phyloP scores from a whole-genome alignment of 2,797 vertebrate species.

The Thunnus albacares region DNA sequence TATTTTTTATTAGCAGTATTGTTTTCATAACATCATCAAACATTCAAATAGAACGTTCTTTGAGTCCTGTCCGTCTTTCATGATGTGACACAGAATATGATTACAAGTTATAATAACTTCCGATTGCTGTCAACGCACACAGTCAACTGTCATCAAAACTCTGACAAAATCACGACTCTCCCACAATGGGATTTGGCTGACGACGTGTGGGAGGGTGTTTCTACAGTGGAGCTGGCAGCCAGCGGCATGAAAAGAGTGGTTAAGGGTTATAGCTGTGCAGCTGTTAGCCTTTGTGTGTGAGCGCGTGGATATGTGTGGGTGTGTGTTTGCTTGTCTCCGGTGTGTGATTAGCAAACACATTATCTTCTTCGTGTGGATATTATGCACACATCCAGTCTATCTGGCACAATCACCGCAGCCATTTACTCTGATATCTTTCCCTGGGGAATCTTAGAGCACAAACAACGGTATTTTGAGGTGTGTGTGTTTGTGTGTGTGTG shows the following conservation, averaged over 20 bases:
- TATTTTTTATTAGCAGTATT: neutral
- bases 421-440: constrained; percentile 79
- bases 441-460: constrained; percentile 73
- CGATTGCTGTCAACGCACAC: constrained; percentile 54
- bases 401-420: constrained; percentile 79
- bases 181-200: constrained; percentile 49
- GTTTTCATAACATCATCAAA: constrained; percentile 38
- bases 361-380: constrained; percentile 80
- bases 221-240: constrained; percentile 68
- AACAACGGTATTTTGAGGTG: constrained; percentile 67
- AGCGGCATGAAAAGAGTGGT: constrained; percentile 73
- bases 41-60: constrained; percentile 33
- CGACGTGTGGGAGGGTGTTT: constrained; percentile 64
- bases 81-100: constrained; percentile 49
- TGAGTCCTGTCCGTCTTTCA: constrained; percentile 49
- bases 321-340: constrained; percentile 76
- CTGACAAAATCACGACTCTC: constrained; percentile 47
- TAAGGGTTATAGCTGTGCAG: constrained; percentile 81
- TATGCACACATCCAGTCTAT: constrained; percentile 83
- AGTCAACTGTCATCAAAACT: constrained; percentile 57
- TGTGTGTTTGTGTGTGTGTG: constrained; percentile 43
- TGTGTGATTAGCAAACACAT: constrained; percentile 84
- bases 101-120: constrained; percentile 66
- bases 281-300: constrained; percentile 68
- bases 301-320: constrained; percentile 45